A percentile compares a stretch with the other conserved stretches of the same genome.
Evolutionary conservation across 2,797 vertebrate species (phyloP).

Genomic region (Paedocypris micromegethes): DNA sequence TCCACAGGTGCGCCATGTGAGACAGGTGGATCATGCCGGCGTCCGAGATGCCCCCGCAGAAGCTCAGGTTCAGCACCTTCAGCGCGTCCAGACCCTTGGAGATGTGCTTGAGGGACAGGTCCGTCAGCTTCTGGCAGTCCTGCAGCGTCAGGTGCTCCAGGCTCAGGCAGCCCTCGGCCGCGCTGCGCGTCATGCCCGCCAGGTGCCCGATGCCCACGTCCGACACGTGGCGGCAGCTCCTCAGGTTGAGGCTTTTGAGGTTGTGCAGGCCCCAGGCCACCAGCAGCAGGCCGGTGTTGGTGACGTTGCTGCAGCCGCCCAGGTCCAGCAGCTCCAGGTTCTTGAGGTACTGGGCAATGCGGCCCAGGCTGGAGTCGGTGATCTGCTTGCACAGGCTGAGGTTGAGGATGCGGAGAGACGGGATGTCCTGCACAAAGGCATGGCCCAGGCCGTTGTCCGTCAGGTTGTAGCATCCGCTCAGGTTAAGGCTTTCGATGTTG

Average conservation of each 20-base stretch:
- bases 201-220: slow-evolving; percentile 97
- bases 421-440: slow-evolving; percentile 93
- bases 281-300: slow-evolving; percentile 90
- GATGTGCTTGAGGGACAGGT: slow-evolving; percentile 94
- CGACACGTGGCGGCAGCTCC: slow-evolving; percentile 92
- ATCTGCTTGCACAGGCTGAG: slow-evolving; percentile 98
- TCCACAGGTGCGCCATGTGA: slow-evolving; percentile 92
- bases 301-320: slow-evolving; percentile 96
- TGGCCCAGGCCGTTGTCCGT: slow-evolving; percentile 96
- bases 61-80: slow-evolving; percentile 91
- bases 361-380: slow-evolving; percentile 93
- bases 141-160: slow-evolving; percentile 95
- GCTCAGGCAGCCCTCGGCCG: slow-evolving; percentile 90
- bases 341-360: slow-evolving; percentile 96
- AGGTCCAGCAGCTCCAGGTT: slow-evolving; percentile 93
- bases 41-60: slow-evolving; percentile 94
- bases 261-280: slow-evolving; percentile 94
- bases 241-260: slow-evolving; percentile 94
- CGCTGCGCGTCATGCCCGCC: slow-evolving; percentile 95
- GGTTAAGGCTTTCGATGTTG: slow-evolving; percentile 93
- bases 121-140: slow-evolving; percentile 96
- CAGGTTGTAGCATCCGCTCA: slow-evolving; percentile 98
- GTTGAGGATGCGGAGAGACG: slow-evolving; percentile 87
- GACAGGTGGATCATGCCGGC: slow-evolving; percentile 95
- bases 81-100: slow-evolving; percentile 87